Conservation (phyloP, 2,113 vertebrate species). For the Oncorhynchus kisutch region DNA sequence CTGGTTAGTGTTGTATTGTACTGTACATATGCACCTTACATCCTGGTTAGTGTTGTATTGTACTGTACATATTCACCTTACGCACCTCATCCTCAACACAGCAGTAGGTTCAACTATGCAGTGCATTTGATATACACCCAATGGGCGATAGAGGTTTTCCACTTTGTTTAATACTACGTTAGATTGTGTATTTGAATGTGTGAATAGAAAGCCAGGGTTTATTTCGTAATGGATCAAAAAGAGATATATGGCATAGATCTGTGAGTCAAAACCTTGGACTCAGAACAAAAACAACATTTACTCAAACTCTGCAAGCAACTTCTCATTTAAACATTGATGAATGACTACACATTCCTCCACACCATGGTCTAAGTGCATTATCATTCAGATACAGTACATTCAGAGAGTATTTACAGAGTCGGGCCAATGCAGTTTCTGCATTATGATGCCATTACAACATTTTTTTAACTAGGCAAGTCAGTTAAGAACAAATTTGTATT, state of each 20-base stretch:
- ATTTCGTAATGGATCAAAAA: constrained; percentile 69
- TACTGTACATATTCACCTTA: constrained; percentile 52
- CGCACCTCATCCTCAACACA: constrained; percentile 43
- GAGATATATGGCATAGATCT: constrained; percentile 67
- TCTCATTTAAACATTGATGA: neutral
- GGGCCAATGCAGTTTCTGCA: no score
- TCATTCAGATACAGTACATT: constrained; percentile 22
- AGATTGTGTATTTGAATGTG: neutral
- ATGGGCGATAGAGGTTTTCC: constrained; percentile 42
- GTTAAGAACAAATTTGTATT: no score
- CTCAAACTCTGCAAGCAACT: constrained; percentile 1
- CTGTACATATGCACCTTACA: constrained; percentile 58
- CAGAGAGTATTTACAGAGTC: no score
- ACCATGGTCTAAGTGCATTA: constrained; percentile 46
- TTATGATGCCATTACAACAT: no score
- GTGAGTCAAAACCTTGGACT: constrained; percentile 31
- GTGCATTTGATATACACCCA: constrained; percentile 30
- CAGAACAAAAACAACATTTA: constrained; percentile 33
- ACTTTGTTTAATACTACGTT: constrained; percentile 23
- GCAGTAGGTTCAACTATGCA: constrained; percentile 43
- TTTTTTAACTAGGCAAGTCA: no score
- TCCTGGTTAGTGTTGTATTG: no score
- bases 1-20: constrained; percentile 50
- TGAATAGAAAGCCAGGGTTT: constrained; percentile 23
- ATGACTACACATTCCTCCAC: constrained; percentile 15